These are phyloP conservation scores for Tenthredo notha DNA, from an alignment of 2,888 invertebrate species.

Conservation along the genomic window DNA sequence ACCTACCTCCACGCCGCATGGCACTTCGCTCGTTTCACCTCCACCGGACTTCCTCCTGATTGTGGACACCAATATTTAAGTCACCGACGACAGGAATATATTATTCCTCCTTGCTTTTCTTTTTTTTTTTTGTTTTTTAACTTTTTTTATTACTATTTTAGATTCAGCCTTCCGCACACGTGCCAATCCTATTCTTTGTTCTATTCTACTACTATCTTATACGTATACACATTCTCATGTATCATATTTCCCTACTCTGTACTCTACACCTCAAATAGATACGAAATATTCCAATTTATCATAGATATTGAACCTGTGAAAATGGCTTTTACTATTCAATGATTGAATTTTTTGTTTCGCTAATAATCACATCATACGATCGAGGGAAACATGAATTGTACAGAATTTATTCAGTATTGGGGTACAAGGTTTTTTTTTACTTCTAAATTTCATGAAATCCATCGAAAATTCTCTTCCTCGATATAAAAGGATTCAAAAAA, in stretches of 20 bases:
- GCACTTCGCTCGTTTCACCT: slow-evolving; percentile 64
- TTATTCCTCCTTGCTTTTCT: slow-evolving; percentile 13
- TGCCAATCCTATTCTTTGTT: background rate
- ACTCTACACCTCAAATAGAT: background rate
- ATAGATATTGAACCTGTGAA: too few relatives aligned
- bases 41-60: slow-evolving; percentile 76
- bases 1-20: slow-evolving; percentile 59
- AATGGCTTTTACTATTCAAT: background rate
- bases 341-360: background rate
- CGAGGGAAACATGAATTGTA: too few relatives aligned
- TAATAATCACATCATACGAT: background rate
- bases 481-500: background rate
- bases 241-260: background rate
- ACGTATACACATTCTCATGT: background rate
- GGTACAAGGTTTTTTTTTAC: too few relatives aligned
- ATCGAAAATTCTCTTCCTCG: background rate
- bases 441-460: background rate
- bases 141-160: slow-evolving; percentile 6
- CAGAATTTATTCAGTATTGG: too few relatives aligned
- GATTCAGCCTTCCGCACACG: background rate
- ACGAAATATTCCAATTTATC: background rate
- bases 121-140: background rate
- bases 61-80: slow-evolving; percentile 74
- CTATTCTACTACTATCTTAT: background rate
- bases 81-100: slow-evolving; percentile 56